Percentiles rank a stretch among this genome's conserved stretches.
These are phyloP conservation scores for Nymphalis urticae DNA, from an alignment of 2,888 invertebrate species.

Conservation along the genomic window DNA sequence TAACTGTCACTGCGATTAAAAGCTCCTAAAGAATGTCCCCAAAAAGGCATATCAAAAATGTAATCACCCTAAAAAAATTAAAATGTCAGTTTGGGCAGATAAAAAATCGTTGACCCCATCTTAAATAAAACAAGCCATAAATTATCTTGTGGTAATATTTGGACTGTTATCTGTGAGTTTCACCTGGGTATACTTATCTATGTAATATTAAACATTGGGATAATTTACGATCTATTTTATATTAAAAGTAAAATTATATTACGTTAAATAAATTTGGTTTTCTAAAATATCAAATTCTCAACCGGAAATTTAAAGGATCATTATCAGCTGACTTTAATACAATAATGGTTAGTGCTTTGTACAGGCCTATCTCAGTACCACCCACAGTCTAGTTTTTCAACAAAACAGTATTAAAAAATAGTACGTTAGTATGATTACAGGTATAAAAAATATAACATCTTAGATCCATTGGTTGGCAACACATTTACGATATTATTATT, in stretches of 20 bases:
- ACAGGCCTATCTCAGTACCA: too few species aligned
- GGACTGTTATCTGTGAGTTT: constrained; percentile 17
- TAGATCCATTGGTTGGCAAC: too few species aligned
- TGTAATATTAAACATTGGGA: neutral
- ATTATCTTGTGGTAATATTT: constrained; percentile 25
- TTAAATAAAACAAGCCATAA: constrained; percentile 11
- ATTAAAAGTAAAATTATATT: too few species aligned
- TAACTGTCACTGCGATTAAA: constrained; percentile 7
- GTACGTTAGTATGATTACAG: too few species aligned
- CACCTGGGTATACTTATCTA: constrained; percentile 18
- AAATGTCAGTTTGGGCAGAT: constrained; percentile 25
- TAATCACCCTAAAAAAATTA: constrained; percentile 20
- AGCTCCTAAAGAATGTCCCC: constrained; percentile 8
- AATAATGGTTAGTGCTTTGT: too few species aligned
- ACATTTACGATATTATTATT: too few species aligned
- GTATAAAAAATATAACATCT: too few species aligned
- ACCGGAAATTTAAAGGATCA: too few species aligned
- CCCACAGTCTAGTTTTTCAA: too few species aligned
- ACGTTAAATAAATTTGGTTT: neutral
- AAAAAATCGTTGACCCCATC: constrained; percentile 32
- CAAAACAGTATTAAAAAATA: too few species aligned
- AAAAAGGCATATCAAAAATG: constrained; percentile 19
- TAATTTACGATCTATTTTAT: neutral
- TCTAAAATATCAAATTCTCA: neutral
- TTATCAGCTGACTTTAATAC: too few species aligned